Percentiles rank a stretch among this genome's conserved stretches.
phyloP scores from a whole-genome alignment of 2,113 vertebrate genomes.

The Alligator mississippiensis region DNA sequence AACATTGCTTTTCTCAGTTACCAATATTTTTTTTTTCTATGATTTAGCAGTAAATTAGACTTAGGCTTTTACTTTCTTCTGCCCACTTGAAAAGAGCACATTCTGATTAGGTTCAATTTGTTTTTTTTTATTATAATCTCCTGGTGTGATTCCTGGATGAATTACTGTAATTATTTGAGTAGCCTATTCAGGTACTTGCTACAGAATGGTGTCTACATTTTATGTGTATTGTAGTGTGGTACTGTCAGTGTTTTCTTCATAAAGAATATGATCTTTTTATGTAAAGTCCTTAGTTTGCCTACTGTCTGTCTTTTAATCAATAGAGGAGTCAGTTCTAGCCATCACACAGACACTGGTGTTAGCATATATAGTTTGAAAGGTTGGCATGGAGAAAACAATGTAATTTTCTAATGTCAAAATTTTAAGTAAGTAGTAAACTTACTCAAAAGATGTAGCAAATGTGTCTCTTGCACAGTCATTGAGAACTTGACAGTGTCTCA shows the following conservation, averaged over 20 bases:
- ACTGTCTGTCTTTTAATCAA: not conserved
- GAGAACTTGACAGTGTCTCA: not conserved
- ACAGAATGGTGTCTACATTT: not conserved
- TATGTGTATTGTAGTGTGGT: not conserved
- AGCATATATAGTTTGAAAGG: fast-evolving
- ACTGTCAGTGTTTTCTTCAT: not conserved
- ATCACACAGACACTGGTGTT: not conserved
- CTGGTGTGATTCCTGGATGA: not conserved
- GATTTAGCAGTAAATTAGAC: not conserved
- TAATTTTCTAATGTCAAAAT: not conserved
- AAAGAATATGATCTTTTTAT: not conserved
- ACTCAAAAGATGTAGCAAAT: not conserved
- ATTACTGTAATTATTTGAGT: not conserved
- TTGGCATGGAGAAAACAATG: not conserved
- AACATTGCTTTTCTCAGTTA: not conserved
- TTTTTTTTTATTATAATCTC: not conserved
- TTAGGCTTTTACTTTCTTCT: not conserved
- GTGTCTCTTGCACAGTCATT: not conserved
- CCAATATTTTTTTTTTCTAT: not conserved
- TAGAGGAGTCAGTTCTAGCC: not conserved
- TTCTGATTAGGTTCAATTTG: constrained; percentile 9
- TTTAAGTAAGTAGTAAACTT: not conserved
- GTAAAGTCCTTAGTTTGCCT: not conserved
- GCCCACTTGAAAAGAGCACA: not conserved
- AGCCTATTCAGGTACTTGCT: not conserved